These are phyloP conservation scores for Pyrocoelia pectoralis DNA, from an alignment of 2,888 invertebrate genomes.

Conservation along the genomic window DNA sequence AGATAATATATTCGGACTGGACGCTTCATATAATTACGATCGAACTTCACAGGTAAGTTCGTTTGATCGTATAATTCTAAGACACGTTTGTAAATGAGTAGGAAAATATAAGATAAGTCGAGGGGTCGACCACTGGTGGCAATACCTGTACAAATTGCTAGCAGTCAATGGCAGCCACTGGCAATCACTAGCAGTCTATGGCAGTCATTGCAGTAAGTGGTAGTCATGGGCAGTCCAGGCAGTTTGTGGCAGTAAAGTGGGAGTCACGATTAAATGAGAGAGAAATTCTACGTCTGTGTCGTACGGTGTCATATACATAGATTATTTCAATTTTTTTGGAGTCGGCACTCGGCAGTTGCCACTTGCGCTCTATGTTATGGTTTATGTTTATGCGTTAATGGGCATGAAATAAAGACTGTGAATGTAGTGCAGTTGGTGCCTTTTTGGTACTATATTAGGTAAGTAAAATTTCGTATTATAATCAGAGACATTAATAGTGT, in stretches of 20 bases:
- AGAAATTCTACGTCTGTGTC: slow-evolving; percentile 1
- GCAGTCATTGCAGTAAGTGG: slow-evolving; percentile 3
- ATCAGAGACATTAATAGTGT: not conserved
- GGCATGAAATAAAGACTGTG: not conserved
- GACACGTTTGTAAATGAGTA: too few species aligned
- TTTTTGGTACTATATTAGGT: too few species aligned
- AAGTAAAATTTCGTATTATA: slow-evolving; percentile 1
- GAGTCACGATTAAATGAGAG: slow-evolving; percentile 3
- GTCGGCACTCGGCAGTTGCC: slow-evolving; percentile 3
- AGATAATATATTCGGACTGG: too few species aligned
- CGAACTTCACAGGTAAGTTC: too few species aligned
- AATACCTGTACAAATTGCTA: not conserved
- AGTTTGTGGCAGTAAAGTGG: not conserved
- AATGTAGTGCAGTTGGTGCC: slow-evolving; percentile 2
- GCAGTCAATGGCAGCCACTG: slow-evolving; percentile 1
- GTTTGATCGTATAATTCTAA: too few species aligned
- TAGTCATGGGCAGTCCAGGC: not conserved
- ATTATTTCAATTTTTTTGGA: not conserved
- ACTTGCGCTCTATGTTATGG: not conserved
- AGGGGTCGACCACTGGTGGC: too few species aligned
- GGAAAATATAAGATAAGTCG: too few species aligned
- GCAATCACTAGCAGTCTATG: too few species aligned
- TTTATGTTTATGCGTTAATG: not conserved
- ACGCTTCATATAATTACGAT: too few species aligned
- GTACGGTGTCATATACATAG: not conserved